A percentile compares a stretch with the other conserved stretches of the same genome.
These are phyloP conservation scores for Protobothrops mucrosquamatus DNA, from an alignment of 2,113 vertebrate species.

Conservation along the genomic window DNA sequence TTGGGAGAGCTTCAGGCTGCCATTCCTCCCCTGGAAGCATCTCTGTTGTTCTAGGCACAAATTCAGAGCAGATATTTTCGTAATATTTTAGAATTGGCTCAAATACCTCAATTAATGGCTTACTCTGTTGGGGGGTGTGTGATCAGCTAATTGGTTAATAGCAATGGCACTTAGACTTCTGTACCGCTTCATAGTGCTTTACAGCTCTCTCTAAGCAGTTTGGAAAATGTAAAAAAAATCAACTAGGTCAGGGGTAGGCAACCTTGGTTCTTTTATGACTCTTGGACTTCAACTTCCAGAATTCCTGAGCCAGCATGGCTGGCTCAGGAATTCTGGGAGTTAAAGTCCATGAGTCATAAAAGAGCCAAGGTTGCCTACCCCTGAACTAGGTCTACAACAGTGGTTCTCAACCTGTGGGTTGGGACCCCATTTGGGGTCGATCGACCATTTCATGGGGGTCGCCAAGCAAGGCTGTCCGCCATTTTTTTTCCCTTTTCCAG, in stretches of 20 bases:
- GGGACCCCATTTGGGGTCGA: too few species aligned
- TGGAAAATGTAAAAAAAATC: neutral
- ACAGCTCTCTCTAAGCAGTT: neutral
- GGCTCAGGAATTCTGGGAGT: too few species aligned
- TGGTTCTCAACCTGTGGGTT: too few species aligned
- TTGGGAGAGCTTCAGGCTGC: neutral
- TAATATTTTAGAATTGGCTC: neutral
- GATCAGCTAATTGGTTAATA: neutral
- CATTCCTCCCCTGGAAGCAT: neutral
- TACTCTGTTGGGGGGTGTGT: neutral
- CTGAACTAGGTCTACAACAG: neutral
- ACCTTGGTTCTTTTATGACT: too few species aligned
- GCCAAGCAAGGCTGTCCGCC: too few species aligned
- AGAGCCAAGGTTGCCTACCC: too few species aligned
- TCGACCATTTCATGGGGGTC: too few species aligned
- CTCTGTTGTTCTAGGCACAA: neutral
- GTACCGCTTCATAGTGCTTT: neutral
- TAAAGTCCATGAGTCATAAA: too few species aligned
- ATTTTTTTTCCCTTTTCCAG: too few species aligned
- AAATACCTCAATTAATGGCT: neutral
- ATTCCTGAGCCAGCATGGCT: too few species aligned
- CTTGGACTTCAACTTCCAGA: too few species aligned
- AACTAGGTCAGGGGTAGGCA: neutral
- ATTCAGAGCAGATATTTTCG: neutral
- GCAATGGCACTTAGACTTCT: neutral